phyloP scores from a whole-genome alignment of 2,888 invertebrate genomes.

The Chaetoderma sp. region DNA sequence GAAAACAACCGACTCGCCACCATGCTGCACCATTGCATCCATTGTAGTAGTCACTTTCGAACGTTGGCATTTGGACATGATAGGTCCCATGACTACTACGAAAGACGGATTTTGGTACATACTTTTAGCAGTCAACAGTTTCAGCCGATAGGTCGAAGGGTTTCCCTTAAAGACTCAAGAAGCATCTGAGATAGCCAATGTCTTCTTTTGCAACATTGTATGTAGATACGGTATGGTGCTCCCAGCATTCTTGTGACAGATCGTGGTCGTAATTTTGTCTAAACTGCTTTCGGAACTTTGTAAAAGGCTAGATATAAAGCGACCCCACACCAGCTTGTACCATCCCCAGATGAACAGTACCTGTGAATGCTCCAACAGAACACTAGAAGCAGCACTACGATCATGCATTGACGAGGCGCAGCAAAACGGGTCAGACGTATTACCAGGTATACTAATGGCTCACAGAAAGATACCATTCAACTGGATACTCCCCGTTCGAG shows the following conservation, averaged over 20 bases:
- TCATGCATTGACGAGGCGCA: neutral
- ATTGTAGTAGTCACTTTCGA: conserved; percentile 12
- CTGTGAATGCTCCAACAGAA: conserved; percentile 4
- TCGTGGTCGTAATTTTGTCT: conserved; percentile 1
- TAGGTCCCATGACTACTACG: conserved; percentile 24
- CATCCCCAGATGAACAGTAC: conserved; percentile 8
- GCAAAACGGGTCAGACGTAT: neutral
- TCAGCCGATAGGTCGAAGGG: too few species aligned
- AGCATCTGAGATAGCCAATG: neutral
- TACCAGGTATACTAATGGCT: conserved; percentile 2
- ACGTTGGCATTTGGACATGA: conserved; percentile 35
- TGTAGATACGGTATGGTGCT: conserved; percentile 9
- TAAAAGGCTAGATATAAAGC: neutral
- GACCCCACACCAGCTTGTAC: neutral
- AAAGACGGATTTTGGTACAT: conserved; percentile 32
- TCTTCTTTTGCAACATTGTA: neutral
- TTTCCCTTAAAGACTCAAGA: too few species aligned
- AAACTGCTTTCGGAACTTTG: neutral
- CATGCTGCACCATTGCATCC: conserved; percentile 32
- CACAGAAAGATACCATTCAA: neutral
- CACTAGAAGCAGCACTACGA: neutral
- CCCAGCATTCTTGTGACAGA: neutral
- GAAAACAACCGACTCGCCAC: conserved; percentile 15
- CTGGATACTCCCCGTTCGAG: conserved; percentile 2
- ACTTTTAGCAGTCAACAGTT: conserved; percentile 35